Evolutionary conservation across 1,140 invertebrate species (phyloP).

Genomic region (Lucilia cuprina): DNA sequence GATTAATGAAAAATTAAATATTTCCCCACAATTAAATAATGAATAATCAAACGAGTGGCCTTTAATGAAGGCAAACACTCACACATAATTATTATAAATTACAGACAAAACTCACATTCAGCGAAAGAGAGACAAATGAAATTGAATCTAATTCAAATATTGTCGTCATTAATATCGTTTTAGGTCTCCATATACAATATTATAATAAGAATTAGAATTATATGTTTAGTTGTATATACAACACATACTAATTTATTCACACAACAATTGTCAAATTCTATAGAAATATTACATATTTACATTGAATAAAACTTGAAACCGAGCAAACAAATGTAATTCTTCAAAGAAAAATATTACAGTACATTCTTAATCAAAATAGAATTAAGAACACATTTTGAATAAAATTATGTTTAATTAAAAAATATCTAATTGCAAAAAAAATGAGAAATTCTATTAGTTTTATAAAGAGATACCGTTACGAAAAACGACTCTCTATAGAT

Average conservation of each 20-base stretch:
- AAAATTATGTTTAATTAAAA: too few relatives aligned
- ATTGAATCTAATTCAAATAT: conserved; percentile 7
- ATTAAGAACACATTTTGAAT: too few relatives aligned
- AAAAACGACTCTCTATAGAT: too few relatives aligned
- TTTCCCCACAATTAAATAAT: not conserved
- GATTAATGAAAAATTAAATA: conserved; percentile 13
- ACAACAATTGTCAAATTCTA: not conserved
- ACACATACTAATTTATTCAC: not conserved
- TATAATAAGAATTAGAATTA: not conserved
- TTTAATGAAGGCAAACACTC: not conserved
- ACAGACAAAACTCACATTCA: not conserved
- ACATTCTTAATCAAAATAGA: too few relatives aligned
- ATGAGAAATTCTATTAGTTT: too few relatives aligned
- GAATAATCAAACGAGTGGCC: not conserved
- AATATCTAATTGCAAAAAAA: too few relatives aligned
- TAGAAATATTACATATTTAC: not conserved
- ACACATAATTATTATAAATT: not conserved
- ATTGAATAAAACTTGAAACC: not conserved
- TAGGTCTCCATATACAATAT: not conserved
- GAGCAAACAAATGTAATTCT: too few relatives aligned
- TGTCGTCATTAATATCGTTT: not conserved
- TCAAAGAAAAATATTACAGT: too few relatives aligned
- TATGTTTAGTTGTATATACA: not conserved
- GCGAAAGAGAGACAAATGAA: not conserved
- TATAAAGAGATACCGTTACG: too few relatives aligned